Conservation (phyloP, 2,888 invertebrate species). For the Emmelina monodactyla region DNA sequence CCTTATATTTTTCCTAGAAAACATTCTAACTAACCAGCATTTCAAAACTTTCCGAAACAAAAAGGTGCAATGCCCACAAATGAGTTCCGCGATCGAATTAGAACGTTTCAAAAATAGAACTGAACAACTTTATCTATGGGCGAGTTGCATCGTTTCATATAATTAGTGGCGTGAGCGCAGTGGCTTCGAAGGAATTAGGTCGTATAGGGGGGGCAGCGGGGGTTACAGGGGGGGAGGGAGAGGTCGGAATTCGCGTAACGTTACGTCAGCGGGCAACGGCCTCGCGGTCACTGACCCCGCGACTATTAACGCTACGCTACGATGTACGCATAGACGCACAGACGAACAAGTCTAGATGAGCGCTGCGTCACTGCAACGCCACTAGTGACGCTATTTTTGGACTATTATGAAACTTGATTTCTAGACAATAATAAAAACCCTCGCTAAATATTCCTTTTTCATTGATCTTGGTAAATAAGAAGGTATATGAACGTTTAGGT, state of each 20-base stretch:
- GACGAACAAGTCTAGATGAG: slow-evolving; percentile 28
- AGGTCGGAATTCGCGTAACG: slow-evolving; percentile 59
- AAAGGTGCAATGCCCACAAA: too few relatives aligned
- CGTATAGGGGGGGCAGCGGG: slow-evolving; percentile 32
- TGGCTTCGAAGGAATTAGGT: slow-evolving; percentile 63
- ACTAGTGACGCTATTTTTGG: too few relatives aligned
- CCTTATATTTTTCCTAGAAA: too few relatives aligned
- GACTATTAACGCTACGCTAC: slow-evolving; percentile 46
- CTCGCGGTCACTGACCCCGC: slow-evolving; percentile 56
- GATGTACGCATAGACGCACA: background rate
- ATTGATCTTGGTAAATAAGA: too few relatives aligned
- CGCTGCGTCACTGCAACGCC: too few relatives aligned
- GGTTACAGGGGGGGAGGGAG: slow-evolving; percentile 23
- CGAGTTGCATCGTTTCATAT: slow-evolving; percentile 23
- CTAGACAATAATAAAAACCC: too few relatives aligned
- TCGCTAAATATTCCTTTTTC: too few relatives aligned
- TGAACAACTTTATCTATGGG: slow-evolving; percentile 1
- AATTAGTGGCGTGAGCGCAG: slow-evolving; percentile 60
- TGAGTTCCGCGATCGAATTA: too few relatives aligned
- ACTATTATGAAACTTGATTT: too few relatives aligned
- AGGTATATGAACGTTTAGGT: too few relatives aligned
- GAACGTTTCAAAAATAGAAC: slow-evolving; percentile 21
- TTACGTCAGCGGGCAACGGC: slow-evolving; percentile 64
- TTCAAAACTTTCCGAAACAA: too few relatives aligned
- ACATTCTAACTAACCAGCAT: too few relatives aligned